Base-by-base conservation (phyloP, 2,113 vertebrate species). In the Noctilio leporinus region DNA sequence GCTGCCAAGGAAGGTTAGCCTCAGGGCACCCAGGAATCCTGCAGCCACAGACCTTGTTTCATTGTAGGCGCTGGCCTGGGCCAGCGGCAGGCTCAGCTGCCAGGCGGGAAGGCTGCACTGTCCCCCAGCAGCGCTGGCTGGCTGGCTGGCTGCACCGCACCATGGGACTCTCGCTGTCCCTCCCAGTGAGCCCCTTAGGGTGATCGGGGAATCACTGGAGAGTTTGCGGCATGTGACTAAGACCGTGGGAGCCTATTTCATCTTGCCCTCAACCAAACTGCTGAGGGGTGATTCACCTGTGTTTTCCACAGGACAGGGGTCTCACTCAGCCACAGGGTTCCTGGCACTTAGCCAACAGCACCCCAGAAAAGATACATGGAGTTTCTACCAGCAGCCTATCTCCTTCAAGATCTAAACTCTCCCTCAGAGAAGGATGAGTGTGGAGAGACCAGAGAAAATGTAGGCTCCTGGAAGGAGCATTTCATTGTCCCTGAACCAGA, bases 191-290 rank as follows among this genome's bases (percentile, higher is more conserved):
- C 59, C 83, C 40, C 24, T 94, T 75, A 76, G 33, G 65, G 73
- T 86, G 92, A 92, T 85, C 78, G 73, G 59, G 92, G 77, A 77
- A 81, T 55, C 81, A 28, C 86, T 35, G 81, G 93, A 64, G 93
- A 91, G 83, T 64, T 65, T 35, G 73, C 83, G 70, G 84, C 88
- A 51, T 90, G 70, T 94, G 93, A 75, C 83, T 64, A 53, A 92
- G 90, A 51, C 35, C 86, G 9, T 0, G 0, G 75, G 43, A 73
- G 43, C 47, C 10, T 20, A 69, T 93, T 96, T 93, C 88, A 51
- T 95, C 89, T 89, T 73, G 70, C 75, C 78, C 70, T 81, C 40
- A 87, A 86, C 40, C 28, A 40, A 65, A 87, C 64, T 20, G 43
- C 35, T 3, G 40, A 72, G 77, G 78, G 33, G 89, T 12, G 40